Evolutionary conservation across 2,888 invertebrate species (phyloP).

Genomic region (Geotrupes spiniger): DNA sequence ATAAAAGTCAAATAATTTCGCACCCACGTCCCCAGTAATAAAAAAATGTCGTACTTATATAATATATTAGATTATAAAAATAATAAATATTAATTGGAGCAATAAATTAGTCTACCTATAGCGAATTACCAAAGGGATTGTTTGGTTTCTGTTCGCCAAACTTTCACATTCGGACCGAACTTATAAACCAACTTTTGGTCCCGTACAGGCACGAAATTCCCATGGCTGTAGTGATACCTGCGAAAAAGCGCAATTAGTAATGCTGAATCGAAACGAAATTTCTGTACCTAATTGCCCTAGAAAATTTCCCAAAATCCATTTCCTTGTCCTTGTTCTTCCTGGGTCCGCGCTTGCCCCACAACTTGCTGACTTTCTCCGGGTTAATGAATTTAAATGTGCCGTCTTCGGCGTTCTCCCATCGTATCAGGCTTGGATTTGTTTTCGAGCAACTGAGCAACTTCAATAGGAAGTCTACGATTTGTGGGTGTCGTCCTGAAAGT

Average conservation of each 20-base stretch:
- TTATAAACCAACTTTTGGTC: constrained; percentile 76
- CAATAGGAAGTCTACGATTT: constrained; percentile 60
- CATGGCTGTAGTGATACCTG: constrained; percentile 78
- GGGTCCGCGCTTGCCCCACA: constrained; percentile 68
- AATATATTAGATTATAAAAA: no score
- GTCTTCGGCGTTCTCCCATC: constrained; percentile 82
- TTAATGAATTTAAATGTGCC: constrained; percentile 87
- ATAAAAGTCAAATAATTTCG: no score
- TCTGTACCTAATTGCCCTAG: constrained; percentile 76
- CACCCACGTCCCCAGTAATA: no score
- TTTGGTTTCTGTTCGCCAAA: constrained; percentile 63
- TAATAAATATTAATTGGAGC: no score
- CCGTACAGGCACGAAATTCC: constrained; percentile 71
- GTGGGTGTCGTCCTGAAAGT: constrained; percentile 15
- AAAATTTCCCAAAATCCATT: constrained; percentile 93
- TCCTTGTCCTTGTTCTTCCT: constrained; percentile 36
- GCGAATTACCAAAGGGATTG: no score
- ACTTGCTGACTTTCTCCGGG: constrained; percentile 79
- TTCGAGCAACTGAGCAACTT: constrained; percentile 73
- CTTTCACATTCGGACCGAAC: constrained; percentile 76
- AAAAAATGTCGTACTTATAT: no score
- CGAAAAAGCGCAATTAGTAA: constrained; percentile 24
- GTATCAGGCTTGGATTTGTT: constrained; percentile 78
- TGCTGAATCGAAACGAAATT: background rate
- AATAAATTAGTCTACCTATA: no score